Percentiles rank a stretch among this genome's conserved stretches.
Evolutionary conservation across 2,797 vertebrate genomes (phyloP).

Genomic region (Paguma larvata): DNA sequence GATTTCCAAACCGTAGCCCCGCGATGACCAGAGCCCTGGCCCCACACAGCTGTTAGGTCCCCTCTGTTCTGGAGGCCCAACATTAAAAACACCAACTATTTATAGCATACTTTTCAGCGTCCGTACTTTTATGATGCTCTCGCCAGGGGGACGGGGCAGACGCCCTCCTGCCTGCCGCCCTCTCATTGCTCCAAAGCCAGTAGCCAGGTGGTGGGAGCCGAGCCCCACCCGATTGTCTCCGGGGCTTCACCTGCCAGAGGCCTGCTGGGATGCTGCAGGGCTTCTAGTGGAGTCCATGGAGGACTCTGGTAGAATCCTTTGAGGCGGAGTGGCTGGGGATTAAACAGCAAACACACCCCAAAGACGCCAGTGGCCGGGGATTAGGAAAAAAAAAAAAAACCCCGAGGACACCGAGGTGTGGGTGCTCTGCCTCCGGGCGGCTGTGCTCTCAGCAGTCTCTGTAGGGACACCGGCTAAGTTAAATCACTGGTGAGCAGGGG

Average conservation of each 20-base stretch:
- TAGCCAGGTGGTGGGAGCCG: slow-evolving; percentile 61
- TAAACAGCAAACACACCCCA: neutral
- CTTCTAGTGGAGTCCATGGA: neutral
- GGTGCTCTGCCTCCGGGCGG: neutral
- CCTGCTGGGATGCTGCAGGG: neutral
- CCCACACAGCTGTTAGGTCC: slow-evolving; percentile 73
- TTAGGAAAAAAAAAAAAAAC: neutral
- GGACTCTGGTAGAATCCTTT: neutral
- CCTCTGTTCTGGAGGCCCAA: slow-evolving; percentile 72
- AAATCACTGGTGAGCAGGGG: neutral
- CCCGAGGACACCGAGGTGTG: neutral
- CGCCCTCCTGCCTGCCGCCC: slow-evolving; percentile 43
- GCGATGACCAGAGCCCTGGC: slow-evolving; percentile 28
- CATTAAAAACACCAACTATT: slow-evolving; percentile 79
- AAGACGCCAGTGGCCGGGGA: neutral
- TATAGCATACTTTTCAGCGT: slow-evolving; percentile 80
- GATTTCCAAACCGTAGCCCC: slow-evolving; percentile 73
- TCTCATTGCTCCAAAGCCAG: neutral
- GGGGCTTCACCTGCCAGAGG: neutral
- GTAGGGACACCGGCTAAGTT: neutral
- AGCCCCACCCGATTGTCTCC: slow-evolving; percentile 47
- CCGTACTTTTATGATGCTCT: slow-evolving; percentile 76
- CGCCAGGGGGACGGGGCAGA: slow-evolving; percentile 56
- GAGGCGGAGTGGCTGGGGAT: neutral
- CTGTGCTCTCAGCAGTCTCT: neutral